Conservation (phyloP, 1,140 invertebrate species). For the Anastrepha ludens region DNA sequence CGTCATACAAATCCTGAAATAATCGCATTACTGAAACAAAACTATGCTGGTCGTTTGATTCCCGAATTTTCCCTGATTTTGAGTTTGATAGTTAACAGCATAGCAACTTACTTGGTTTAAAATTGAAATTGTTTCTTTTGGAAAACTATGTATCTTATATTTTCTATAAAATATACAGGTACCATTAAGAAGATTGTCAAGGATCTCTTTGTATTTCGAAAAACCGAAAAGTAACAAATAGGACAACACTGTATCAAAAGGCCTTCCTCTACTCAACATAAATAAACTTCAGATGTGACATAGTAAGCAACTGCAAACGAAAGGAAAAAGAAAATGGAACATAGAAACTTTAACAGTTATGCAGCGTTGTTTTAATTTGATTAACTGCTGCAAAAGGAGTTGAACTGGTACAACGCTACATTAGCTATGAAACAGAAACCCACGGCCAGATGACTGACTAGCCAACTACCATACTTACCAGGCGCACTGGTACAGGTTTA, state of each 20-base stretch:
- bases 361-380: slow-evolving; percentile 41
- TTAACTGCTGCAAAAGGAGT: slow-evolving; percentile 39
- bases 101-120: no score
- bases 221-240: not conserved
- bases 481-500: slow-evolving; percentile 25
- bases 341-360: slow-evolving; percentile 43
- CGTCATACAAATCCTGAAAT: no score
- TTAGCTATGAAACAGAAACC: not conserved
- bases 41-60: no score
- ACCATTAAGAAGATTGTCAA: no score
- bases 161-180: no score
- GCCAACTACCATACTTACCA: slow-evolving; percentile 30
- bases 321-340: slow-evolving; percentile 39
- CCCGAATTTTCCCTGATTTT: no score
- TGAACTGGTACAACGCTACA: not conserved
- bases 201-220: no score
- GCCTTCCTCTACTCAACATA: not conserved
- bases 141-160: no score
- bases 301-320: not conserved
- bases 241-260: not conserved
- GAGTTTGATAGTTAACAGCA: no score
- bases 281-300: not conserved
- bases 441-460: slow-evolving; percentile 30
- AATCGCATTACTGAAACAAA: no score
- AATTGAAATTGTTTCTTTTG: no score